These are phyloP conservation scores for Petrocephalus microphthalmus DNA, from an alignment of 2,113 vertebrate genomes.

Conservation along the genomic window DNA sequence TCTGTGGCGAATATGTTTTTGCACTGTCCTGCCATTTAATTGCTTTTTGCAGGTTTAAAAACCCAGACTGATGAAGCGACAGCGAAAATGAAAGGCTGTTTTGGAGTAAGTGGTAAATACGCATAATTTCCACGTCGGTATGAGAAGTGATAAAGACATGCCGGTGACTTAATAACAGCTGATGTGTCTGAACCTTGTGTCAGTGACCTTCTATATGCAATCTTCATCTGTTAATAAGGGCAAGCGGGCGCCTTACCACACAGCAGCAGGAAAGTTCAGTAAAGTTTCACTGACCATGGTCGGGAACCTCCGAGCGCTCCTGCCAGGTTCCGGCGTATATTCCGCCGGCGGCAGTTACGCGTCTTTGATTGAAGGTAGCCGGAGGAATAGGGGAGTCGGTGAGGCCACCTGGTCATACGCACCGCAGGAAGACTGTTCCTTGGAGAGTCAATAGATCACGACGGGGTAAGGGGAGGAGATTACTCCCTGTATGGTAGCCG, in stretches of 20 bases:
- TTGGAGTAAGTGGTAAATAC: not conserved
- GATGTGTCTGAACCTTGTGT: not conserved
- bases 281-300: conserved; percentile 44
- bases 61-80: not conserved
- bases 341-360: conserved; percentile 27
- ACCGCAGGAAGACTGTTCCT: not conserved
- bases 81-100: not conserved
- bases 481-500: not conserved
- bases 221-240: not conserved
- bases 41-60: not conserved
- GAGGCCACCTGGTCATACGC: not conserved
- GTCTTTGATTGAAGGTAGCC: not conserved
- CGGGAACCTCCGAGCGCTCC: conserved; percentile 28
- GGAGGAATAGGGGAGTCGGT: not conserved
- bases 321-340: conserved; percentile 39
- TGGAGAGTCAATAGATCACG: not conserved
- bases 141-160: not conserved
- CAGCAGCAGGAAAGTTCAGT: not conserved
- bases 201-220: not conserved
- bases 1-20: not conserved
- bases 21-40: not conserved
- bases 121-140: not conserved
- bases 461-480: not conserved
- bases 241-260: not conserved
- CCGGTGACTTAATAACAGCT: not conserved